Percentiles rank a stretch among this genome's conserved stretches.
Conservation (phyloP, 2,888 invertebrate species). For the Eubasilissa splendida region DNA sequence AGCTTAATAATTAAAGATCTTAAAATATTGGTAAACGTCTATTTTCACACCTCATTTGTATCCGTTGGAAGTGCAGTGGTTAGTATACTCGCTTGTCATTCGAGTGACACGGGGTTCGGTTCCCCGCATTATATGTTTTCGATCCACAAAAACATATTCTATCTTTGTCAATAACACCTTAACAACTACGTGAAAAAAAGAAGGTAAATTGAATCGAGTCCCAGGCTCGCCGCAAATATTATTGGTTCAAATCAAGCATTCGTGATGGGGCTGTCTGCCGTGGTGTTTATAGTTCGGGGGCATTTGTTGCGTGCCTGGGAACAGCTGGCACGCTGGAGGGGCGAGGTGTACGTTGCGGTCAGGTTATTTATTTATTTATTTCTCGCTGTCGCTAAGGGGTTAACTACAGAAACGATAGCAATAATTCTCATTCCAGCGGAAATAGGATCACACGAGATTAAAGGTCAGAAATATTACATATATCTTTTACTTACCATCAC, state of each 20-base stretch:
- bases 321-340: constrained; percentile 22
- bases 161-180: constrained; percentile 1
- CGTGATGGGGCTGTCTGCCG: constrained; percentile 34
- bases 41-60: too few relatives aligned
- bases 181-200: constrained; percentile 13
- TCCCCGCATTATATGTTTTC: too few relatives aligned
- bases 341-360: constrained; percentile 6
- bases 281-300: constrained; percentile 9
- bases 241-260: constrained; percentile 33
- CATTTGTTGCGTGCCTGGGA: constrained; percentile 33
- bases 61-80: too few relatives aligned
- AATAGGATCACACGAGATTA: constrained; percentile 8
- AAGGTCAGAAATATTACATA: not conserved
- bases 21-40: too few relatives aligned
- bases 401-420: constrained; percentile 3
- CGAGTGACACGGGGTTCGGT: too few relatives aligned
- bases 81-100: too few relatives aligned
- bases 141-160: too few relatives aligned
- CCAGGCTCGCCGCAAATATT: constrained; percentile 18
- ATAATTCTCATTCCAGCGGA: constrained; percentile 8
- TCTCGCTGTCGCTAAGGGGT: constrained; percentile 28
- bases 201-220: constrained; percentile 16
- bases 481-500: not conserved
- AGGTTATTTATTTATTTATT: constrained; percentile 31
- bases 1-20: too few relatives aligned